These are phyloP conservation scores for Oophaga pumilio DNA, from an alignment of 2,113 vertebrate genomes.

Conservation along the genomic window DNA sequence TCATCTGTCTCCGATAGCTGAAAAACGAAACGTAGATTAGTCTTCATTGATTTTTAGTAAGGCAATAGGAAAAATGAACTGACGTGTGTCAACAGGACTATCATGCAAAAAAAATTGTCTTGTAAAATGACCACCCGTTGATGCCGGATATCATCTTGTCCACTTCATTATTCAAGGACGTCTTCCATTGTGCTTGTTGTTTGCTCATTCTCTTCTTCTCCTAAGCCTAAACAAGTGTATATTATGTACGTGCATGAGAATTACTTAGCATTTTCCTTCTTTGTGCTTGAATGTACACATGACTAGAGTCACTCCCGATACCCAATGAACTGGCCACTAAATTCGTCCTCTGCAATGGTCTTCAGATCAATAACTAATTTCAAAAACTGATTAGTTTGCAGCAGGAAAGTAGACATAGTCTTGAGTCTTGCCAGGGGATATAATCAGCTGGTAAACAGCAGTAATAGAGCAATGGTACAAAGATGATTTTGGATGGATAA, in stretches of 20 bases:
- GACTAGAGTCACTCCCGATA: slow-evolving; percentile 69
- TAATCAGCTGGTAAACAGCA: slow-evolving; percentile 90
- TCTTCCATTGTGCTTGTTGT: slow-evolving; percentile 51
- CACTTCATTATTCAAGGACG: slow-evolving; percentile 34
- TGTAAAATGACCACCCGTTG: slow-evolving; percentile 3
- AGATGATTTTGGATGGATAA: slow-evolving; percentile 65
- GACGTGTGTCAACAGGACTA: not conserved
- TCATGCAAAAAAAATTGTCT: slow-evolving; percentile 23
- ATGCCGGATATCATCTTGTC: slow-evolving; percentile 6
- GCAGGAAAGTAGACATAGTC: slow-evolving; percentile 83
- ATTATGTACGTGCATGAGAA: slow-evolving; percentile 60
- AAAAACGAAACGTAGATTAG: slow-evolving; percentile 50
- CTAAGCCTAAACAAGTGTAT: slow-evolving; percentile 61
- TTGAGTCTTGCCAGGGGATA: slow-evolving; percentile 89
- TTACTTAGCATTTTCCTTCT: slow-evolving; percentile 61
- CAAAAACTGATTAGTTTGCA: slow-evolving; percentile 97
- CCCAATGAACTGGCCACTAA: slow-evolving; percentile 81
- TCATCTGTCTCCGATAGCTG: slow-evolving; percentile 26
- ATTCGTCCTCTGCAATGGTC: slow-evolving; percentile 75
- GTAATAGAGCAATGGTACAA: slow-evolving; percentile 76
- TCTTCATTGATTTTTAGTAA: slow-evolving; percentile 50
- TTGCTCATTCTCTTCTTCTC: slow-evolving; percentile 59
- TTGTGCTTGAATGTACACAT: slow-evolving; percentile 59
- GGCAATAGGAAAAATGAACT: slow-evolving; percentile 9
- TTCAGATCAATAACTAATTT: slow-evolving; percentile 99